Percentiles rank a stretch among this genome's conserved stretches.
Evolutionary conservation across 2,888 invertebrate species (phyloP).

Genomic region (Cataglyphis livida): DNA sequence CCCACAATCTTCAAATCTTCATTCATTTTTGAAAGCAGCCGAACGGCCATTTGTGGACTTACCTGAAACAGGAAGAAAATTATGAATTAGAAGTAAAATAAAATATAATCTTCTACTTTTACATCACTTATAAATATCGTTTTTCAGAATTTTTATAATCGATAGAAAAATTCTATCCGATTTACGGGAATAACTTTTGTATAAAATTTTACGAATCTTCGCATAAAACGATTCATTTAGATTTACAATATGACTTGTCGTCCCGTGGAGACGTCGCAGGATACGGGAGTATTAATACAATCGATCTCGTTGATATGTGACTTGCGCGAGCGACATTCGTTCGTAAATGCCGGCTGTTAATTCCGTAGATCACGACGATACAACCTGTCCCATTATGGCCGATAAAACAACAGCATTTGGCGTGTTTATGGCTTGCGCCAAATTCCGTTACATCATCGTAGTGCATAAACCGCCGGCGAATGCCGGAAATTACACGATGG

Average conservation of each 20-base stretch:
- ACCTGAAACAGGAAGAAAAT: constrained; percentile 68
- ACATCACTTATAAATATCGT: background rate
- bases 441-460: constrained; percentile 67
- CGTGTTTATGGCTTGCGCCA: constrained; percentile 59
- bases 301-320: constrained; percentile 12
- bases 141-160: background rate
- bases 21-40: background rate
- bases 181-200: background rate
- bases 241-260: background rate
- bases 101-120: background rate
- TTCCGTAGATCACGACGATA: constrained; percentile 29
- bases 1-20: background rate
- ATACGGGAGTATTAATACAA: constrained; percentile 11
- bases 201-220: background rate
- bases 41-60: constrained; percentile 49
- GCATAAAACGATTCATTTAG: background rate
- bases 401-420: constrained; percentile 56
- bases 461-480: constrained; percentile 59
- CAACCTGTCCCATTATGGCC: constrained; percentile 55
- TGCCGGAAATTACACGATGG: constrained; percentile 65
- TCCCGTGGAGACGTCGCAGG: background rate
- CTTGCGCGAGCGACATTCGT: constrained; percentile 26
- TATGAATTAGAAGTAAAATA: background rate
- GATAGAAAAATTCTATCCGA: background rate
- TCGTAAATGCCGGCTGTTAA: constrained; percentile 24